Evolutionary conservation across 2,797 vertebrate genomes (phyloP).

Genomic region (Varecia variegata): DNA sequence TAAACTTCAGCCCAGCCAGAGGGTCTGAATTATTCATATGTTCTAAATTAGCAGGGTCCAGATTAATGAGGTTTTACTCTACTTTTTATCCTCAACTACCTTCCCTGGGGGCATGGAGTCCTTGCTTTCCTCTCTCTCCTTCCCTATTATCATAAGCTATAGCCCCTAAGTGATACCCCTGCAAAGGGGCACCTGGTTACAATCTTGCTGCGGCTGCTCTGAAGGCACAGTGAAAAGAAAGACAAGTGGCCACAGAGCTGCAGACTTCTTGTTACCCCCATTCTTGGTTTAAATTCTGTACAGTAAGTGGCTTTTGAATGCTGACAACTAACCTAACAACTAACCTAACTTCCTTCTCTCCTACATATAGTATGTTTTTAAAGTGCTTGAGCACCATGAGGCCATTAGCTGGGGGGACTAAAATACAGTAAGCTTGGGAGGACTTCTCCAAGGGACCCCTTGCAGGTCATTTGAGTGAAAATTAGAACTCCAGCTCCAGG

Average conservation of each 20-base stretch:
- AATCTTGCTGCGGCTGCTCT: background rate
- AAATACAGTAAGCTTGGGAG: background rate
- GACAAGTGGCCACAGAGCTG: background rate
- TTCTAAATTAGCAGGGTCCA: conserved; percentile 78
- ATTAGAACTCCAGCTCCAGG: background rate
- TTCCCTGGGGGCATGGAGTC: conserved; percentile 62
- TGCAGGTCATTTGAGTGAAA: background rate
- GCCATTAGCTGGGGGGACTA: background rate
- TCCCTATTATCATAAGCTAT: conserved; percentile 68
- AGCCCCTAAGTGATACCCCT: conserved; percentile 33
- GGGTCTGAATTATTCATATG: conserved; percentile 78
- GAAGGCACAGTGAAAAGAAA: background rate
- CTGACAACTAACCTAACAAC: background rate
- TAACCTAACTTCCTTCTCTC: background rate
- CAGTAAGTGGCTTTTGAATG: background rate
- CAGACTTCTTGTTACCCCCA: background rate
- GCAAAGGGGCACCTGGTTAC: conserved; percentile 61
- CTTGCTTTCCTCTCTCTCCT: conserved; percentile 37
- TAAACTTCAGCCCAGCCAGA: conserved; percentile 73
- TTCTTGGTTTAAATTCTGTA: background rate
- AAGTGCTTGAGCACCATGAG: background rate
- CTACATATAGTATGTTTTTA: background rate
- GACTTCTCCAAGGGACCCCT: background rate
- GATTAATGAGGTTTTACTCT: conserved; percentile 77
- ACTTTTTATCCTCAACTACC: conserved; percentile 69